Conservation (phyloP, 2,113 vertebrate species). For the Dasyornis broadbenti region DNA sequence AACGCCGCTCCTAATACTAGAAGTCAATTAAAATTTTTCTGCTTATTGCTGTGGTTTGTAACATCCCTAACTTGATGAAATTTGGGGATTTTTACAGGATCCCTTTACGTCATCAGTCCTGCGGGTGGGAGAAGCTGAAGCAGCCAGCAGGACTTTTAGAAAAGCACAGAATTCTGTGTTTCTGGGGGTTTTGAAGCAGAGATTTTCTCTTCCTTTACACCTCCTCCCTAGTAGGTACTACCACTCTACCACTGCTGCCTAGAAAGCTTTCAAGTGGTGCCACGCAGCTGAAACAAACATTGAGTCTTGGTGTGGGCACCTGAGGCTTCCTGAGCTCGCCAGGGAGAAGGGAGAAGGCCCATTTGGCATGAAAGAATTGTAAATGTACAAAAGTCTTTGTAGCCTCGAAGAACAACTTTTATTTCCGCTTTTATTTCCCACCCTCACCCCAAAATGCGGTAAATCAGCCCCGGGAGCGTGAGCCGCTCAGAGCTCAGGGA, state of each 20-base stretch:
- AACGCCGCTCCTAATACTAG: not conserved
- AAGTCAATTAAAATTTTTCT: too few species aligned
- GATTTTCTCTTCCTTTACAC: not conserved
- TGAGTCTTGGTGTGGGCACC: not conserved
- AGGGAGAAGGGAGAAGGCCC: not conserved
- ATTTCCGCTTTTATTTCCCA: not conserved
- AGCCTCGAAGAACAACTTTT: not conserved
- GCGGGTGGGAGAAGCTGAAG: not conserved
- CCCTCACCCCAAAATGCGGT: not conserved
- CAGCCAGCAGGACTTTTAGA: not conserved
- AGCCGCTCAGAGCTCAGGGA: not conserved
- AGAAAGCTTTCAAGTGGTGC: not conserved
- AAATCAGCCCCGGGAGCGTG: not conserved
- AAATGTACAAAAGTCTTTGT: not conserved
- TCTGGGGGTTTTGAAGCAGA: not conserved
- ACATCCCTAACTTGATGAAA: not conserved
- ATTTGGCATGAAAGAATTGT: not conserved
- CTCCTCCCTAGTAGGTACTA: not conserved
- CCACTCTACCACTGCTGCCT: not conserved
- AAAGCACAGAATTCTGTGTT: not conserved
- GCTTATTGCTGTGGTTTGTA: accelerated
- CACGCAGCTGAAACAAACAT: not conserved
- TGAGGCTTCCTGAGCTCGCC: not conserved
- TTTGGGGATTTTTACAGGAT: not conserved
- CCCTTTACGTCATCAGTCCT: not conserved